phyloP scores from a whole-genome alignment of 2,797 vertebrate species.

The Bovichtus variegatus region DNA sequence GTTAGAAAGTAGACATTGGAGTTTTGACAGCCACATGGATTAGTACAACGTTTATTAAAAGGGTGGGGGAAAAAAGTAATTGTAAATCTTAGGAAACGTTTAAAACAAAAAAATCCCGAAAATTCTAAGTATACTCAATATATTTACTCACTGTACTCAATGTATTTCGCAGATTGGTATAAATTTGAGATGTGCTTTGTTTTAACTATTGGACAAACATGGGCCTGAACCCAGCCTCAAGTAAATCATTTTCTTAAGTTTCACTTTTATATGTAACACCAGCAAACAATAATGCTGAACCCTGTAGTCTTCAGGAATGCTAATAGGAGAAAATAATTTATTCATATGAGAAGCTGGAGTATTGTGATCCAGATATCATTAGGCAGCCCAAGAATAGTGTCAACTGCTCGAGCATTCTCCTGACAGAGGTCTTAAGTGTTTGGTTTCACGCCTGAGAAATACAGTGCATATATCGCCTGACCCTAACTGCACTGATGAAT shows the following conservation, averaged over 20 bases:
- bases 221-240: not conserved
- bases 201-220: not conserved
- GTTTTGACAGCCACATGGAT: not conserved
- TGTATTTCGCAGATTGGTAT: not conserved
- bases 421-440: slow-evolving; percentile 80
- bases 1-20: not conserved
- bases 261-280: not conserved
- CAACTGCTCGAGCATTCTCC: slow-evolving; percentile 69
- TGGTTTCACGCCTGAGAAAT: slow-evolving; percentile 79
- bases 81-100: no score
- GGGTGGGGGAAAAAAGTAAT: not conserved
- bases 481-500: slow-evolving; percentile 81
- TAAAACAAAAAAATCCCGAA: no score
- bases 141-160: not conserved
- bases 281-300: not conserved
- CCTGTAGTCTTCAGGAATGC: slow-evolving; percentile 8
- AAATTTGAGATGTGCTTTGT: not conserved
- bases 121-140: not conserved
- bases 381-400: slow-evolving; percentile 64
- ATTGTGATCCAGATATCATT: slow-evolving; percentile 58
- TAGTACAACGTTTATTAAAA: not conserved
- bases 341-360: slow-evolving; percentile 36
- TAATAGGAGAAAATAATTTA: slow-evolving; percentile 44
- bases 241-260: not conserved
- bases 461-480: slow-evolving; percentile 78